Evolutionary conservation across 1,140 invertebrate species (phyloP), one percentile per base, ranked within the genome.

Genomic region (Hycleus cichorii): DNA sequence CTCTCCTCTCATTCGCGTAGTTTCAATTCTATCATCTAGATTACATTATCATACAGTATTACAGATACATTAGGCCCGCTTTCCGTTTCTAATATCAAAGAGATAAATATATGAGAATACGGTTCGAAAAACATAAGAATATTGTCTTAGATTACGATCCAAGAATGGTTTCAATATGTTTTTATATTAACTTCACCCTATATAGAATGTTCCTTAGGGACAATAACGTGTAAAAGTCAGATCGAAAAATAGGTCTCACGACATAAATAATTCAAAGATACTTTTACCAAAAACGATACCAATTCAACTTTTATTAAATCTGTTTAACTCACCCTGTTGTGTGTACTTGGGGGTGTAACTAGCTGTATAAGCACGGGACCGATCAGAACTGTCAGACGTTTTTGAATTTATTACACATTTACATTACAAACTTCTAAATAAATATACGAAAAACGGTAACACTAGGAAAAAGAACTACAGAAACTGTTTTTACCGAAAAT

Each of bases 11-110:
- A 10, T 25, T 55, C 27, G 24, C 47, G 9, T 49, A 18, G 18
- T 18, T 50, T 47, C 43, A 11, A 27, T 39, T 58, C 57, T 58
- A 58, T 58, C 46, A 52, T 32, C 49, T 58, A 51, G 47, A 58
- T 58, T 58, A 49, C 49, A 58, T 58, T 58, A 58, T 58, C 57
- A 58, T 51, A 40, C 42, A 25, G 27, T 46, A 58, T 58, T 58
- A 51, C 48, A 52, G 49, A 32, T 7, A 50, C 39, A 18, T 18
- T 18, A 18, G 18, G 18, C 18, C 18, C 18, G 18, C 18, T 18
- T 18, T 18, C 18, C 18, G 18, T 18, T 18, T 18, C 18, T 18
- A 18, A 18, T 18, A 18, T 18, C 18, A 18, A 18, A 18, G 18
- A 18, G 18, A 18, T 18, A 11, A 44, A 11, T 44, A 44, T 8